Evolutionary conservation across 2,888 invertebrate genomes (phyloP).

Genomic region (Cantharis rustica): DNA sequence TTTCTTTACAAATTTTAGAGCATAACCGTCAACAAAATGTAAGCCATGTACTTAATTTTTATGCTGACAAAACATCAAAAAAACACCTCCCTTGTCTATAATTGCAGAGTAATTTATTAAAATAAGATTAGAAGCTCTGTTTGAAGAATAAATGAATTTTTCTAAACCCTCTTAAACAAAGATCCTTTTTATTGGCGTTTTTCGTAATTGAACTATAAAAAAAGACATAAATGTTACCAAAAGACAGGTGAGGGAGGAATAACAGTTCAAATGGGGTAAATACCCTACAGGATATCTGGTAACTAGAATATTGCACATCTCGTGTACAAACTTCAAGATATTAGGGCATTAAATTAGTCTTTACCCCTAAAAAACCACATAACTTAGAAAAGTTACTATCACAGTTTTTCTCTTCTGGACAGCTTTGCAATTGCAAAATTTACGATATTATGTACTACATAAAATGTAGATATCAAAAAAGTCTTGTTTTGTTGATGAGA

Average conservation of each 20-base stretch:
- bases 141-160: background rate
- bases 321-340: background rate
- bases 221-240: constrained; percentile 31
- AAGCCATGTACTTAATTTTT: background rate
- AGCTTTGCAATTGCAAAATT: background rate
- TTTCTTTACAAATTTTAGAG: background rate
- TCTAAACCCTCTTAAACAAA: background rate
- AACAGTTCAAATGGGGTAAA: constrained; percentile 28
- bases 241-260: constrained; percentile 32
- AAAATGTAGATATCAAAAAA: too few species aligned
- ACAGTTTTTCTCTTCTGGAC: background rate
- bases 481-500: too few species aligned
- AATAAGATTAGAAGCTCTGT: background rate
- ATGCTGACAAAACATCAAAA: background rate
- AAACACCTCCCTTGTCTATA: background rate
- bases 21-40: background rate
- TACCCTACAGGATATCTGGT: constrained; percentile 22
- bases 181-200: constrained; percentile 26
- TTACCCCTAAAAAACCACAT: background rate
- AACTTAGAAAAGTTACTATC: background rate
- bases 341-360: background rate
- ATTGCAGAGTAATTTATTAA: background rate
- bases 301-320: constrained; percentile 24
- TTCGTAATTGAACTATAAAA: constrained; percentile 34
- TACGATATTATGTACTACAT: too few species aligned